Percentiles rank a stretch among this genome's conserved stretches.
These are phyloP conservation scores for Aricia agestis DNA, from an alignment of 1,140 invertebrate species.

Conservation along the genomic window DNA sequence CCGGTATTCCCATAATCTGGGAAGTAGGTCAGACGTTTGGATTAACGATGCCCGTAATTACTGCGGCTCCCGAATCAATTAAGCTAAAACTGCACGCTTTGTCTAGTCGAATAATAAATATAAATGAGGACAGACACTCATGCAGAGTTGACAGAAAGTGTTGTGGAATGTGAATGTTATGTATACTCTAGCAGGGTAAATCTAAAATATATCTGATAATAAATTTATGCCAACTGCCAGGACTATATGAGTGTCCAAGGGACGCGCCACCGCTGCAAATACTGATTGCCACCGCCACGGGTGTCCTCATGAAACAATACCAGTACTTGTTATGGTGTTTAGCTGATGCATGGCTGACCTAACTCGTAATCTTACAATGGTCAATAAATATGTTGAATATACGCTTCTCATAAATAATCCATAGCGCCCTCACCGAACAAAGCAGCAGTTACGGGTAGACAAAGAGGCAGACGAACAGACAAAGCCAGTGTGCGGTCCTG, in stretches of 20 bases:
- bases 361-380: background rate
- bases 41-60: conserved; percentile 8
- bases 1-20: background rate
- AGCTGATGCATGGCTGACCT: background rate
- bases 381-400: background rate
- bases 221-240: background rate
- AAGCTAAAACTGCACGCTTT: background rate
- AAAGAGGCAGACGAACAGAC: conserved; percentile 52
- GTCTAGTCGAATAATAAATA: conserved; percentile 1
- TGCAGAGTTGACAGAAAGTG: background rate
- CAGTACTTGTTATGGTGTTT: background rate
- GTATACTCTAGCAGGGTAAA: no score
- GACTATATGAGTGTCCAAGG: background rate
- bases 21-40: background rate
- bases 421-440: background rate
- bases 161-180: background rate
- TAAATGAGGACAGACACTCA: background rate
- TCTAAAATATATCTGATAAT: no score
- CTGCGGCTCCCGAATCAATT: conserved; percentile 9
- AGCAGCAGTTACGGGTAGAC: conserved; percentile 29
- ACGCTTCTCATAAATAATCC: background rate
- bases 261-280: background rate
- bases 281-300: background rate
- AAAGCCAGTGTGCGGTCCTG: conserved; percentile 37
- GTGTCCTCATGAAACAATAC: background rate